Evolutionary conservation across 2,113 vertebrate genomes (phyloP).

Genomic region (Ciconia boyciana): DNA sequence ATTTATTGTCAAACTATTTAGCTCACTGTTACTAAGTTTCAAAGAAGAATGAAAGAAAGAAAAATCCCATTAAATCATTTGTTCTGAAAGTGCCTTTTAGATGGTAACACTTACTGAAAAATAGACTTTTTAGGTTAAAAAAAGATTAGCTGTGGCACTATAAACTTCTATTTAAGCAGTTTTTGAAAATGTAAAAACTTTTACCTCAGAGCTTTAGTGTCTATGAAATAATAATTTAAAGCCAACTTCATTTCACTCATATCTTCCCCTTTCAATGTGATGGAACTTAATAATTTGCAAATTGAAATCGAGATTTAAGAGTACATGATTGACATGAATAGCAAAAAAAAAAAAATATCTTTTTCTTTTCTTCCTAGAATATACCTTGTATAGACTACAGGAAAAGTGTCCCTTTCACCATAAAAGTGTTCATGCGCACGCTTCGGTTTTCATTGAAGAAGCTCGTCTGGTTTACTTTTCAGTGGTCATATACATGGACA

Average conservation of each 20-base stretch:
- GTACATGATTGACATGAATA: not conserved
- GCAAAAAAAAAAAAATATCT: not conserved
- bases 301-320: not conserved
- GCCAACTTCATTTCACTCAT: not conserved
- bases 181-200: not conserved
- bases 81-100: not conserved
- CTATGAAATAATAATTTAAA: not conserved
- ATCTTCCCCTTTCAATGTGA: not conserved
- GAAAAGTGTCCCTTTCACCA: not conserved
- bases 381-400: not conserved
- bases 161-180: not conserved
- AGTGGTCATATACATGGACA: not conserved
- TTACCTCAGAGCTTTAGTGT: not conserved
- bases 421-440: not conserved
- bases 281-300: not conserved
- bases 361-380: not conserved
- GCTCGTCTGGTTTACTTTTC: not conserved
- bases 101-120: not conserved
- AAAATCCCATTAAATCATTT: not conserved
- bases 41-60: not conserved
- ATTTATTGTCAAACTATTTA: constrained; percentile 19
- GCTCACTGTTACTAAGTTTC: not conserved
- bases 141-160: not conserved
- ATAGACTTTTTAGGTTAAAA: not conserved
- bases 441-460: not conserved